These are phyloP conservation scores for Cassiopea andromeda DNA, from an alignment of 30 jellyfish, hydroid and myxozoan genomes.

Conservation along the genomic window DNA sequence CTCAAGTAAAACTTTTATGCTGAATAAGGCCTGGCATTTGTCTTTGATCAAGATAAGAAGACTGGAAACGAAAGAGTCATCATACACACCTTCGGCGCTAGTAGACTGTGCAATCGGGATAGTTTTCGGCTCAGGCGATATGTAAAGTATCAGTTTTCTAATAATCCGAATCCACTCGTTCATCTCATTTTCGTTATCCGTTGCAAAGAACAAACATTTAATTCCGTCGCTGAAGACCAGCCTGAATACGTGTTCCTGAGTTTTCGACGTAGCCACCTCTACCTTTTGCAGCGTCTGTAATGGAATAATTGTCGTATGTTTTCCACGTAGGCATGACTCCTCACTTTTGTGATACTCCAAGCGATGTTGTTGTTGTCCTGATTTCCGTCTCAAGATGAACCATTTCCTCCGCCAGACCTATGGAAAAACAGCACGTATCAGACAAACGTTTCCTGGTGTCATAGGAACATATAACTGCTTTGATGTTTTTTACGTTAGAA, in stretches of 20 bases:
- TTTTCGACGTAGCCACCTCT: conserved; percentile 74
- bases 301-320: conserved; percentile 84
- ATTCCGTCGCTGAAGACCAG: conserved; percentile 79
- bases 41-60: no score
- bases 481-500: no score
- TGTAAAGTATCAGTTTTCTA: conserved; percentile 43
- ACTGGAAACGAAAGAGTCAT: no score
- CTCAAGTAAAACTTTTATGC: no score
- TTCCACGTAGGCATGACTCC: conserved; percentile 81
- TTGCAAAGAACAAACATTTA: conserved; percentile 65
- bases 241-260: conserved; percentile 66
- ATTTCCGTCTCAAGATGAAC: conserved; percentile 91
- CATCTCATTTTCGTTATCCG: conserved; percentile 72
- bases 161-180: conserved; percentile 88
- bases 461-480: no score
- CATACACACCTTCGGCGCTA: conserved; percentile 45
- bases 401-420: conserved; percentile 95
- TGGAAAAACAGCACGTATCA: not conserved
- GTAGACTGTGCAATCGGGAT: conserved; percentile 46
- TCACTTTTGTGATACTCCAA: conserved; percentile 91
- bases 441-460: not conserved
- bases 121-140: conserved; percentile 75
- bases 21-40: no score
- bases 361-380: conserved; percentile 81
- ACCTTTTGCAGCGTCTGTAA: conserved; percentile 66